Conservation (phyloP, 2,113 vertebrate species). For the Arizona elegans region DNA sequence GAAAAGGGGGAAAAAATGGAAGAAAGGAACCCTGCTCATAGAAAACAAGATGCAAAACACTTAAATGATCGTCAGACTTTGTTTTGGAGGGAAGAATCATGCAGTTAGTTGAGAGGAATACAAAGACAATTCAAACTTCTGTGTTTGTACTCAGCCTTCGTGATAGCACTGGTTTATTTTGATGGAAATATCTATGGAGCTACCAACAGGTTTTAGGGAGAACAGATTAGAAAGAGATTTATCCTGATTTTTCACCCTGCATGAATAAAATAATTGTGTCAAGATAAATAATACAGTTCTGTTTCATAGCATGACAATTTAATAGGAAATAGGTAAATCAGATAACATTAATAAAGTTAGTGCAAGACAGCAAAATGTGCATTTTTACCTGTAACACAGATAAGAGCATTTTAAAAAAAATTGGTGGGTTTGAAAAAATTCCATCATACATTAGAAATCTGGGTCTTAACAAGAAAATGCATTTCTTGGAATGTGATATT, state of each 20-base stretch:
- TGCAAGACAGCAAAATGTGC: background rate
- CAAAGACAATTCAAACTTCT: background rate
- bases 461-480: background rate
- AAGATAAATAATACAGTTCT: constrained; percentile 14
- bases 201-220: background rate
- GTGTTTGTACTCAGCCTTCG: background rate
- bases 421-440: background rate
- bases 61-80: background rate
- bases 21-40: background rate
- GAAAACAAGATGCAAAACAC: background rate
- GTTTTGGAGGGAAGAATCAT: background rate
- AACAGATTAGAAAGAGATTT: background rate
- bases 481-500: background rate
- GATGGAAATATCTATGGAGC: background rate
- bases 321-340: constrained; percentile 17
- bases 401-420: background rate
- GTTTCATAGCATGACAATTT: constrained; percentile 7
- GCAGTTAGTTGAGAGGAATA: background rate
- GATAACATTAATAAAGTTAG: background rate
- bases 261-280: background rate
- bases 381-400: constrained; percentile 18
- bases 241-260: background rate
- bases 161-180: background rate
- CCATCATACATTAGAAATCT: background rate
- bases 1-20: background rate